Conservation (phyloP, 1,140 invertebrate genomes). For the Cydia amplana region DNA sequence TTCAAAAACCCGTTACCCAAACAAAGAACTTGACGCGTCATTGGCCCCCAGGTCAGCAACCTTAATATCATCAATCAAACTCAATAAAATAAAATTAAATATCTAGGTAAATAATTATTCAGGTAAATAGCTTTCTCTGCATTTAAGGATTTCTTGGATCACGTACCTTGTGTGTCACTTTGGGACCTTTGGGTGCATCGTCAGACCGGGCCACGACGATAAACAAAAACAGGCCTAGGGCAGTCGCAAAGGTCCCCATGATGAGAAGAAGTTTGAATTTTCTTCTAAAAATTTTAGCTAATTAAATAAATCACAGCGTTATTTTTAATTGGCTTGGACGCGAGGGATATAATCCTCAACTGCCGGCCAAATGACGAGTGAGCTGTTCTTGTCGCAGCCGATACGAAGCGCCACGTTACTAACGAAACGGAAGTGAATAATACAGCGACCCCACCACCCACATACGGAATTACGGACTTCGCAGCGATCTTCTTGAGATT, state of each 20-base stretch:
- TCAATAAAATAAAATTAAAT: not conserved
- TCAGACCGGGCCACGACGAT: conserved; percentile 58
- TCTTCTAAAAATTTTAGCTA: conserved; percentile 65
- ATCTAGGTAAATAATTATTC: not conserved
- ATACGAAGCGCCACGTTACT: conserved; percentile 31
- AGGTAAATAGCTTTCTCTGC: not conserved
- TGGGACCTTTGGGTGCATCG: conserved; percentile 68
- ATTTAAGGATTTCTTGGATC: conserved; percentile 10
- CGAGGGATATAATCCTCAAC: not conserved
- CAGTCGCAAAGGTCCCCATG: conserved; percentile 61
- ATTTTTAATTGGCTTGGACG: not conserved
- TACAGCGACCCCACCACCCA: conserved; percentile 31
- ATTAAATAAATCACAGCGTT: conserved; percentile 28
- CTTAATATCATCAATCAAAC: conserved; percentile 36
- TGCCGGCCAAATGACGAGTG: conserved; percentile 12
- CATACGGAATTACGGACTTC: conserved; percentile 16
- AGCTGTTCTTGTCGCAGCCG: conserved; percentile 1
- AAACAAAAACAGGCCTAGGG: conserved; percentile 62
- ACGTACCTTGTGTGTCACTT: conserved; percentile 72
- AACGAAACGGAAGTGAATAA: conserved; percentile 30
- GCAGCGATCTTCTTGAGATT: conserved; percentile 15
- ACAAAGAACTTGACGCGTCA: conserved; percentile 60
- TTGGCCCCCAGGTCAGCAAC: conserved; percentile 59
- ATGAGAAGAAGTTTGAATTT: conserved; percentile 64
- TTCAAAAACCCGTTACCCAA: not conserved